Percentiles rank a stretch among this genome's conserved stretches.
phyloP scores from a whole-genome alignment of 1,140 invertebrate species.

The Papilio polytes region DNA sequence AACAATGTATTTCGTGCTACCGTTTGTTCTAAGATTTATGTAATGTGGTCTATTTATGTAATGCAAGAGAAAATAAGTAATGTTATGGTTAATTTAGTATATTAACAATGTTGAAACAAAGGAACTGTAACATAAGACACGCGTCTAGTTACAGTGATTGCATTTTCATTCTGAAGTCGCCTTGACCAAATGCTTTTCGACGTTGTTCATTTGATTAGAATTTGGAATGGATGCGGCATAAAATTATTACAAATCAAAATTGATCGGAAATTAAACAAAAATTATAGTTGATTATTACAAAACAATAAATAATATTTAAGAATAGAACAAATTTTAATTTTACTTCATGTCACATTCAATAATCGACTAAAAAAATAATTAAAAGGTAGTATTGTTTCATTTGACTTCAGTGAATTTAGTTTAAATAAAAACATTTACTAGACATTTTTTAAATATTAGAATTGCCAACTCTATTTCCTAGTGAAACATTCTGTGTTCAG shows the following conservation, averaged over 20 bases:
- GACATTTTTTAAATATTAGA: neutral
- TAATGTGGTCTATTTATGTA: neutral
- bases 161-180: slow-evolving; percentile 71
- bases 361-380: too few species aligned
- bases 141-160: slow-evolving; percentile 68
- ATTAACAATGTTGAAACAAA: slow-evolving; percentile 38
- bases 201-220: slow-evolving; percentile 37
- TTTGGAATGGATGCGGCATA: slow-evolving; percentile 50
- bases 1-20: neutral
- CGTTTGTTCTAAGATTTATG: neutral
- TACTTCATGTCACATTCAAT: too few species aligned
- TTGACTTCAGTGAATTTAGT: neutral
- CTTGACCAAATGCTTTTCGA: slow-evolving; percentile 53
- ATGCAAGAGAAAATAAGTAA: neutral
- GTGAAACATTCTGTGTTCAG: slow-evolving; percentile 48
- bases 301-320: too few species aligned
- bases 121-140: slow-evolving; percentile 47
- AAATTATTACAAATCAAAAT: neutral
- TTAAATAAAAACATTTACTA: neutral
- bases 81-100: slow-evolving; percentile 3
- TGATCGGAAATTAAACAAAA: neutral
- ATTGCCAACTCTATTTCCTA: slow-evolving; percentile 57
- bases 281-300: too few species aligned
- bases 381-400: too few species aligned
- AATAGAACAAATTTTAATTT: neutral